Evolutionary conservation across 2,888 invertebrate species (phyloP), one percentile per base, ranked within the genome.

Genomic region (Piscicola geometra): DNA sequence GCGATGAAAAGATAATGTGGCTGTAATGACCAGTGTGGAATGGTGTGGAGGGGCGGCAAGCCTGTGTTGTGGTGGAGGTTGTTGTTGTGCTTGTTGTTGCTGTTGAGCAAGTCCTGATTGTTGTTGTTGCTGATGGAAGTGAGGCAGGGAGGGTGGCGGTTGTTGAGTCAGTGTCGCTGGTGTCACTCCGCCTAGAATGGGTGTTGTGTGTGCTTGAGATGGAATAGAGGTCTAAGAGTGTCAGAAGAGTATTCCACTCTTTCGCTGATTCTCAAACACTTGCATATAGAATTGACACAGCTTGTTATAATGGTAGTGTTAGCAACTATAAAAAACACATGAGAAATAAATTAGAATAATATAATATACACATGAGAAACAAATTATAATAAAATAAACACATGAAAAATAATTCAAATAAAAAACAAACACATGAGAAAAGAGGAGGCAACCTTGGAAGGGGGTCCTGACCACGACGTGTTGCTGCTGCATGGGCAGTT

Each of bases 401-500:
- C n/a, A n/a, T n/a, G n/a, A n/a, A n/a, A n/a, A n/a, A n/a, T n/a
- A n/a, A n/a, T n/a, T n/a, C n/a, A n/a, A n/a, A n/a, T n/a, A n/a
- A n/a, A n/a, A n/a, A n/a, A n/a, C n/a, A n/a, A n/a, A n/a, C n/a
- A n/a, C n/a, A n/a, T n/a, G n/a, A n/a, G n/a, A n/a, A n/a, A n/a
- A n/a, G n/a, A n/a, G n/a, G n/a, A n/a, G n/a, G n/a, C n/a, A 56
- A 56, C 60, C 60, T 56, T 56, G 60, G 60, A 56, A 56, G 5
- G 60, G 60, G 5, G 21, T 18, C n/a, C 60, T 56, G 60, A 56
- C 60, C 5, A 56, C 25, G 12, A 56, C n/a, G 5, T 41, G 41
- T 41, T 41, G 60, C n/a, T 18, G 60, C n/a, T 56, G 76, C 3
- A 75, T 56, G 15, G 71, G 74, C 12, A 75, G 73, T 32, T 68